Base-by-base conservation (phyloP, 2,797 vertebrate species). In the Vultur gryphus region DNA sequence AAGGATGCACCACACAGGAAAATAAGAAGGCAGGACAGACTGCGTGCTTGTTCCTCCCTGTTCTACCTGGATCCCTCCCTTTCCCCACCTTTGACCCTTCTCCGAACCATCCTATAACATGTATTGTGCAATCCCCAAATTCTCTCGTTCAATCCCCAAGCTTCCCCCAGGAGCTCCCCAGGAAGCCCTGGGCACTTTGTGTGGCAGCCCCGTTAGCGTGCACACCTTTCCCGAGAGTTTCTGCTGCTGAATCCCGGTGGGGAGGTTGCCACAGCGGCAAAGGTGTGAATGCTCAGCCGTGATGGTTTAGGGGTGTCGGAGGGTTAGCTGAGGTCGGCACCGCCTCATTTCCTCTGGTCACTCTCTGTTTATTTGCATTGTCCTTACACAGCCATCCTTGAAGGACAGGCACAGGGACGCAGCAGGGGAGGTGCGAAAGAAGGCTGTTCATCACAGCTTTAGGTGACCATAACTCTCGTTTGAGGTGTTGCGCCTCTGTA, bases 161-260 rank as follows among this genome's bases (percentile, higher is more conserved):
- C 6, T 52, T 31, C 37, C 19, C n/a, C 29, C 18, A 37, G 37
- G 5, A 39, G 3, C 46, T 14, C 48, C 37, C 12, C 39, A 10
- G 18, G 37, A 41, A 55, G 23, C 15, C 18, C 21, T 23, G 26
- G 61, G 10, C 21, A 3, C 49, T 64, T 39, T 54, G 44, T 33
- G 64, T 2, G 0, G 26, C 76, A 76, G 44, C 17, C 25, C 54
- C 7, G 0, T n/a, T 18, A n/a, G 46, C 2, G 4, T 39, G 51
- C 37, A 13, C 46, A 19, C 14, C 51, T 29, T 46, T 31, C 20
- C 4, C 3, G 29, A 52, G 67, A 54, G 65, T n/a, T 92, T 43
- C 65, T 89, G 57, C 83, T 73, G n/a, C 43, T 49, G 44, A 48
- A 25, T 28, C 29, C 26, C 41, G 5, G 0, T 2, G 29, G 15